Percentiles rank a stretch among this genome's conserved stretches.
Conservation (phyloP, 2,797 vertebrate genomes). For the Apogon talboti region DNA sequence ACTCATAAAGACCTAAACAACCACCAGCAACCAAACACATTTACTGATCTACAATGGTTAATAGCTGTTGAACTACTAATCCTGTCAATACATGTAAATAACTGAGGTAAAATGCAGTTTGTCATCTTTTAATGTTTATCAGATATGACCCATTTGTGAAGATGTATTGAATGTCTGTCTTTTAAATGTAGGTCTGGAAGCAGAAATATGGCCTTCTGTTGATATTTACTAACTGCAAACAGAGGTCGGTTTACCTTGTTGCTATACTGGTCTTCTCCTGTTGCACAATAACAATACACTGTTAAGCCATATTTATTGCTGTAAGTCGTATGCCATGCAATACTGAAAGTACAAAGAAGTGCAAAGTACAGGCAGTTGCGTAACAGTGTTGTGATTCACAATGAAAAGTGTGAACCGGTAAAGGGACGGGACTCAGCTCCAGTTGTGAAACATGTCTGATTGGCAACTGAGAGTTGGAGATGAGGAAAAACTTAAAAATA, state of each 20-base stretch:
- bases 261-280: conserved; percentile 29
- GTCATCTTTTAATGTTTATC: too few species aligned
- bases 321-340: conserved; percentile 37
- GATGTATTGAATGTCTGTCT: neutral
- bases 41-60: too few species aligned
- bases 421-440: conserved; percentile 12
- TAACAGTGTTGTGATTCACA: conserved; percentile 30
- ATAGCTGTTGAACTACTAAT: too few species aligned
- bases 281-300: conserved; percentile 19
- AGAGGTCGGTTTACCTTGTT: conserved; percentile 33
- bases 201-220: conserved; percentile 25
- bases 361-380: conserved; percentile 46
- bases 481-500: too few species aligned
- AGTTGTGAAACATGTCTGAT: conserved; percentile 8
- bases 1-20: too few species aligned
- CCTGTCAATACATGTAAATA: too few species aligned
- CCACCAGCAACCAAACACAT: too few species aligned
- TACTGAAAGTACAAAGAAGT: conserved; percentile 30
- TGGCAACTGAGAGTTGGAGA: too few species aligned
- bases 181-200: neutral
- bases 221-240: conserved; percentile 43
- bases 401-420: conserved; percentile 9
- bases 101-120: too few species aligned
- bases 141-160: too few species aligned
- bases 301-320: conserved; percentile 34